phyloP scores from a whole-genome alignment of 1,140 invertebrate genomes.

The Cydia splendana region DNA sequence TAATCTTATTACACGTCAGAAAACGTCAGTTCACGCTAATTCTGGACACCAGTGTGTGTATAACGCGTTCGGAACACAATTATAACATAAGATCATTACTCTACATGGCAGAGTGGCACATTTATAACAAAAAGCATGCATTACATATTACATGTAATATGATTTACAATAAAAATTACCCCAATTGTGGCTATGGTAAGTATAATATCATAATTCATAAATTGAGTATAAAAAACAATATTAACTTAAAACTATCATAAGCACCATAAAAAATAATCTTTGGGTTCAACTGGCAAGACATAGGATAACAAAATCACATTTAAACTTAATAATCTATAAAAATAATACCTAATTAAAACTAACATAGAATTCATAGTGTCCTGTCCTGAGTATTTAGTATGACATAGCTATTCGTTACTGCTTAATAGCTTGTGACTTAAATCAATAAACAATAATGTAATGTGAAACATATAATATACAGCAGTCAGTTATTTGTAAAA shows the following conservation, averaged over 20 bases:
- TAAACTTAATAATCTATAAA: slow-evolving; percentile 45
- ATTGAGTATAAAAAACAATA: slow-evolving; percentile 31
- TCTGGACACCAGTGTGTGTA: neutral
- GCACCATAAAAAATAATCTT: slow-evolving; percentile 54
- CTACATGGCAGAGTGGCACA: neutral
- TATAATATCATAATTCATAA: neutral
- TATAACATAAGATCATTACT: neutral
- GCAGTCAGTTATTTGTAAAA: no score
- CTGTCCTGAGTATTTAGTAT: slow-evolving; percentile 41
- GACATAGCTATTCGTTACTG: no score
- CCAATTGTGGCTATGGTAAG: neutral
- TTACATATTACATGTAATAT: neutral
- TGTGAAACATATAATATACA: neutral
- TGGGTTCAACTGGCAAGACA: slow-evolving; percentile 56
- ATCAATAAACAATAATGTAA: neutral
- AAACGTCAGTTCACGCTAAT: no score
- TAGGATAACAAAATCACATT: slow-evolving; percentile 47
- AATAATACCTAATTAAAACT: slow-evolving; percentile 47
- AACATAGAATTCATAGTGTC: slow-evolving; percentile 47
- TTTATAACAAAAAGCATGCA: neutral
- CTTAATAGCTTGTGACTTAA: neutral
- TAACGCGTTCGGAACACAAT: neutral
- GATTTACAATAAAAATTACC: neutral
- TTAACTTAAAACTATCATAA: slow-evolving; percentile 39
- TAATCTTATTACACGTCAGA: no score